Evolutionary conservation across 2,888 invertebrate species (phyloP), one percentile per base, ranked within the genome.

Genomic region (Eupithecia dodoneata): DNA sequence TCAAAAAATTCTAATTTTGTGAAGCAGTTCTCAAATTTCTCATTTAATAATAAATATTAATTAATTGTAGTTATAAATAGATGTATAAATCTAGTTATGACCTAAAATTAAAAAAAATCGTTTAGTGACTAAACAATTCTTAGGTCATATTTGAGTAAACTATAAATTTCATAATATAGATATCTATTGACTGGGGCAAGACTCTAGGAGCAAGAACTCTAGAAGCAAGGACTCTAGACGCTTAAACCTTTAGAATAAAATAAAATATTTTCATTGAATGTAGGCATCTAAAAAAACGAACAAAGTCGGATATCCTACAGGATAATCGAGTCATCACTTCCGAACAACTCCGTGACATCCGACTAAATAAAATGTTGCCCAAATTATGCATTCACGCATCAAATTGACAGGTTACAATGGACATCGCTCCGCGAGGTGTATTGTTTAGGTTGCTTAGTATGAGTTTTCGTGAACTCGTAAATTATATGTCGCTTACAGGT

Each of bases 341-440:
- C 78, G 73, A 79, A 80, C 76, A 82, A 77, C 71, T 77, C 73
- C 83, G 80, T 81, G 80, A 78, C 82, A 84, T 86, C 85, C 84
- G 82, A 86, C 85, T 83, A 82, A 87, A 85, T 85, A 87, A 86
- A 87, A 85, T 84, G 83, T 83, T 84, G 83, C 81, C 83, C 81
- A 86, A 88, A 90, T 87, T 86, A 82, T 82, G 85, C 86, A 87
- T 87, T 85, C 88, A 88, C 83, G 85, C 84, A 86, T 85, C 81
- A 84, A 85, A 87, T 90, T 87, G 88, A 89, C 91, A 91, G 90
- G 91, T 92, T 89, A 87, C 88, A 81, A 84, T 82, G 78, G 76
- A 76, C 77, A 75, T 84, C 82, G 84, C 86, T 82, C 81, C 66
- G 18, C 71, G 45, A 73, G 71, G 80, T 78, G 75, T 88, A 87